Evolutionary conservation across 2,888 invertebrate genomes (phyloP).

Genomic region (Andrena minutula): DNA sequence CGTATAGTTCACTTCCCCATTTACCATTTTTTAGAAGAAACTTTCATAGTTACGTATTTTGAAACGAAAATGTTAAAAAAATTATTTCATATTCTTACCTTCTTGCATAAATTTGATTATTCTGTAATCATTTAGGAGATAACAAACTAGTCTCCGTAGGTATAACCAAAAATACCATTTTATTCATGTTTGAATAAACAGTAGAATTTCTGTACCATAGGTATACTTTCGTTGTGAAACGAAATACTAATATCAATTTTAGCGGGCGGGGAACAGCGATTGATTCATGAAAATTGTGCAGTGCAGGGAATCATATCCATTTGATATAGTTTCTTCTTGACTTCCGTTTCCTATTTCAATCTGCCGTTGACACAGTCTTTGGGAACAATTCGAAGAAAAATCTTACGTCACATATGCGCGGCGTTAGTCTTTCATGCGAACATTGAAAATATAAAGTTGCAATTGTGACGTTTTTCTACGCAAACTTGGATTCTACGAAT

Average conservation of each 20-base stretch:
- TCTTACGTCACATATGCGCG: background rate
- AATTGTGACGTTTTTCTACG: too few relatives aligned
- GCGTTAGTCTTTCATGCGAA: too few relatives aligned
- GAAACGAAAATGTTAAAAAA: background rate
- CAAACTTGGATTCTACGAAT: too few relatives aligned
- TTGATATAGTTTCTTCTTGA: constrained; percentile 15
- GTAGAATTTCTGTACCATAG: background rate
- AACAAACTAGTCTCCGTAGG: too few relatives aligned
- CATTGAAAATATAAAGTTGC: too few relatives aligned
- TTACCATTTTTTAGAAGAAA: background rate
- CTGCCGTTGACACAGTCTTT: background rate
- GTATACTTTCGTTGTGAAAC: background rate
- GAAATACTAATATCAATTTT: background rate
- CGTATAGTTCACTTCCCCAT: background rate
- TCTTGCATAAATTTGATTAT: too few relatives aligned
- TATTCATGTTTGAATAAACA: background rate
- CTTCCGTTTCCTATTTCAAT: background rate
- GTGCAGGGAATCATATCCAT: constrained; percentile 32
- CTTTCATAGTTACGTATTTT: background rate
- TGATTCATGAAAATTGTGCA: constrained; percentile 16
- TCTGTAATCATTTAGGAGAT: too few relatives aligned
- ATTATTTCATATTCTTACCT: background rate
- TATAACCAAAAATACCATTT: background rate
- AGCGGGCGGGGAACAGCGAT: background rate
- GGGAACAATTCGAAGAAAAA: background rate